phyloP scores from a whole-genome alignment of 1,140 invertebrate genomes.

The Brachionus rubens region DNA sequence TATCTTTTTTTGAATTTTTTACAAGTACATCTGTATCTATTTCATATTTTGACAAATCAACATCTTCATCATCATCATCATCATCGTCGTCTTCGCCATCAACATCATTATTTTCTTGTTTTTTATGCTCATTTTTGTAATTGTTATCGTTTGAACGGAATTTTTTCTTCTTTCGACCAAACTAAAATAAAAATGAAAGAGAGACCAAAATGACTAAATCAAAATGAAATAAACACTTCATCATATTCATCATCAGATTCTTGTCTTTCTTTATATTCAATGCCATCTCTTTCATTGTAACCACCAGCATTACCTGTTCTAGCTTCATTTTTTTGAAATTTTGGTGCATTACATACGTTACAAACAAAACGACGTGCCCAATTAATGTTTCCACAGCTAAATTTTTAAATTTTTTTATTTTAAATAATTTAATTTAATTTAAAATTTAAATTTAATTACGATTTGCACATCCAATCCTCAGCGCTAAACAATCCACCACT shows the following conservation, averaged over 20 bases:
- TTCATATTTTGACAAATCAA: conserved; percentile 17
- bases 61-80: conserved; percentile 10
- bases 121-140: neutral
- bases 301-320: conserved; percentile 64
- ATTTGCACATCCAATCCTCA: conserved; percentile 98
- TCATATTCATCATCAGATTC: conserved; percentile 87
- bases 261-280: conserved; percentile 83
- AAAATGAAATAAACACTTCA: too few species aligned
- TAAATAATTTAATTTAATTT: neutral
- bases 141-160: neutral
- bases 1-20: conserved; percentile 22
- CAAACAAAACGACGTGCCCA: conserved; percentile 94
- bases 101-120: neutral
- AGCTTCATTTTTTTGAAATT: conserved; percentile 83
- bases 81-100: neutral
- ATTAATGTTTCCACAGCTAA: conserved; percentile 92
- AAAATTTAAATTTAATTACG: conserved; percentile 65
- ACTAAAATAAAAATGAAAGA: conserved; percentile 11
- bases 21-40: neutral
- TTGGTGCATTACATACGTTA: conserved; percentile 97
- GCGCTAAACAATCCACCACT: conserved; percentile 95
- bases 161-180: conserved; percentile 46
- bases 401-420: conserved; percentile 44
- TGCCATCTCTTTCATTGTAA: conserved; percentile 86
- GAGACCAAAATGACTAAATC: too few species aligned